phyloP scores from a whole-genome alignment of 1,140 invertebrate species.

The Drosophila micromelanica region DNA sequence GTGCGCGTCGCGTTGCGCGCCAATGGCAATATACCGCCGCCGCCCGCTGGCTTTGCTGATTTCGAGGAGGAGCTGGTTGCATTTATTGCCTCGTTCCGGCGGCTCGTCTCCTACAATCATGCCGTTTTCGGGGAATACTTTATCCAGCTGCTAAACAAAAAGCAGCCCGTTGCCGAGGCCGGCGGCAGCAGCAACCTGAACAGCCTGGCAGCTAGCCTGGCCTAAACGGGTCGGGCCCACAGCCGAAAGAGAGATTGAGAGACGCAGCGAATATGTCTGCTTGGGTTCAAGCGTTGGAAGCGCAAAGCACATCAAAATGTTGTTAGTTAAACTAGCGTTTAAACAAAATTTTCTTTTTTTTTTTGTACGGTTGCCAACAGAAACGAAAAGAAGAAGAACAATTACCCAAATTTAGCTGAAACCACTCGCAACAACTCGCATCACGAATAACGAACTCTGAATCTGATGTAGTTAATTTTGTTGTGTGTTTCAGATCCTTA shows the following conservation, averaged over 20 bases:
- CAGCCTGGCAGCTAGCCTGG: constrained; percentile 23
- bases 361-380: too few species aligned
- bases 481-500: too few species aligned
- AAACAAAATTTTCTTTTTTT: too few species aligned
- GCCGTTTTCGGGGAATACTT: constrained; percentile 83
- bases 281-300: constrained; percentile 28
- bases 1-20: constrained; percentile 71
- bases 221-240: constrained; percentile 63
- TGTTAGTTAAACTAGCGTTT: neutral
- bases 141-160: constrained; percentile 49
- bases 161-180: constrained; percentile 11
- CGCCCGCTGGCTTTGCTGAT: constrained; percentile 73
- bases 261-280: constrained; percentile 5
- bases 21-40: constrained; percentile 67
- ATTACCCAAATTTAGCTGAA: neutral
- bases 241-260: neutral
- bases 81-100: constrained; percentile 75
- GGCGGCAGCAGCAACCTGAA: neutral
- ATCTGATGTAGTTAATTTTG: too few species aligned
- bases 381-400: too few species aligned
- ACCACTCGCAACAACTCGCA: constrained; percentile 2
- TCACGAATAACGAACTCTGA: constrained; percentile 5
- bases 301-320: constrained; percentile 18
- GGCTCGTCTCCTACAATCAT: constrained; percentile 79
- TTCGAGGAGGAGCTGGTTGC: constrained; percentile 71